Conservation (phyloP, 2,888 invertebrate species). For the Eupithecia vulgata region DNA sequence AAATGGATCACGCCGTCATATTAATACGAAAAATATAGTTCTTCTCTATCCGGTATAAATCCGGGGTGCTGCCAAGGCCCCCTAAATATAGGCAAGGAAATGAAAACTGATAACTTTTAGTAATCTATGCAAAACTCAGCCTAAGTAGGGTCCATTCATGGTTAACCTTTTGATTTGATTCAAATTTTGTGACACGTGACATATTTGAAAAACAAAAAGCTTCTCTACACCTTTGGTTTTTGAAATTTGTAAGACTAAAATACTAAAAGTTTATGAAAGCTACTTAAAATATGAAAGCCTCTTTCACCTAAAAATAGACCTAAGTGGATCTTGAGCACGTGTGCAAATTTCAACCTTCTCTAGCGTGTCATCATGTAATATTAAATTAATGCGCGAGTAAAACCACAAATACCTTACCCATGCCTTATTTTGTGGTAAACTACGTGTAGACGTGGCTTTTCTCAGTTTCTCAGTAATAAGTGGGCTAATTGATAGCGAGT, state of each 20-base stretch:
- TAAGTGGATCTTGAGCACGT: neutral
- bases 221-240: neutral
- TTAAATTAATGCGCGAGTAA: slow-evolving; percentile 4
- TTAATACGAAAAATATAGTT: neutral
- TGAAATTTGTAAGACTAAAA: neutral
- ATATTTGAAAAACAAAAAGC: neutral
- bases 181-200: neutral
- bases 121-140: neutral
- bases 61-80: neutral
- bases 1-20: neutral
- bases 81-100: neutral
- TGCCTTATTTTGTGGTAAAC: slow-evolving; percentile 18
- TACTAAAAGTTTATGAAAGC: neutral
- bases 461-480: slow-evolving; percentile 47
- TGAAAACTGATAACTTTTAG: neutral
- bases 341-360: neutral
- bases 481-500: slow-evolving; percentile 63
- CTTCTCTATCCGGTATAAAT: no score
- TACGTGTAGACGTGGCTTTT: slow-evolving; percentile 38
- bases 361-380: neutral
- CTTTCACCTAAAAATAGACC: neutral
- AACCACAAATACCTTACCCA: neutral
- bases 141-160: neutral
- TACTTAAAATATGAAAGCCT: neutral
- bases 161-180: neutral